These are phyloP conservation scores for Catharus fuscescens DNA, from an alignment of 2,113 vertebrate genomes.

Conservation along the genomic window DNA sequence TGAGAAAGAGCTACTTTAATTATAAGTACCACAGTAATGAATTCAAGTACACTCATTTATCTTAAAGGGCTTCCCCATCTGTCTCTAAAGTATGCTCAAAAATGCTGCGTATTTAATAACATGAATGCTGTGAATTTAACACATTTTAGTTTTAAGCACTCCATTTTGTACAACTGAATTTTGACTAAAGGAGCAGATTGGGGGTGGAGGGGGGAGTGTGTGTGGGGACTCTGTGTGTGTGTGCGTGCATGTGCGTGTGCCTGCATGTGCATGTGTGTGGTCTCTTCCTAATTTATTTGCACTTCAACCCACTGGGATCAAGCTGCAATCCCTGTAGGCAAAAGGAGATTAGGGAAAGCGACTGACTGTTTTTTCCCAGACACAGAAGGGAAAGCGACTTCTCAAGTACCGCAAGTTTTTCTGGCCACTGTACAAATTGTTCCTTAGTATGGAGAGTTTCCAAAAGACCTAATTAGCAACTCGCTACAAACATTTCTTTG, in stretches of 20 bases:
- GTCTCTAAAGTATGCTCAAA: conserved; percentile 81
- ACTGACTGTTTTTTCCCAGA: conserved; percentile 68
- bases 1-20: conserved; percentile 78
- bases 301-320: conserved; percentile 74
- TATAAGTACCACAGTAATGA: conserved; percentile 77
- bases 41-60: conserved; percentile 82
- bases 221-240: neutral
- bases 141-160: conserved; percentile 52
- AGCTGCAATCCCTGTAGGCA: conserved; percentile 75
- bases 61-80: conserved; percentile 80
- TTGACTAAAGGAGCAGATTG: conserved; percentile 29
- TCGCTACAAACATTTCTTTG: conserved; percentile 83
- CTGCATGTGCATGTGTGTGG: conserved; percentile 68
- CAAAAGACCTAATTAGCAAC: conserved; percentile 86
- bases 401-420: conserved; percentile 77
- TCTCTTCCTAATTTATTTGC: conserved; percentile 81
- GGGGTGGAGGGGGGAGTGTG: neutral
- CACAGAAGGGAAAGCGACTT: conserved; percentile 75
- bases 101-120: conserved; percentile 79
- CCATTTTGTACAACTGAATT: conserved; percentile 11
- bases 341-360: conserved; percentile 75
- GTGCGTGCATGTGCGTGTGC: neutral
- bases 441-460: conserved; percentile 80
- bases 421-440: conserved; percentile 81
- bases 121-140: conserved; percentile 71